Percentiles rank a stretch among this genome's conserved stretches.
These are phyloP conservation scores for Sebastes steindachneri DNA, from an alignment of 2,797 vertebrate species.

Conservation along the genomic window DNA sequence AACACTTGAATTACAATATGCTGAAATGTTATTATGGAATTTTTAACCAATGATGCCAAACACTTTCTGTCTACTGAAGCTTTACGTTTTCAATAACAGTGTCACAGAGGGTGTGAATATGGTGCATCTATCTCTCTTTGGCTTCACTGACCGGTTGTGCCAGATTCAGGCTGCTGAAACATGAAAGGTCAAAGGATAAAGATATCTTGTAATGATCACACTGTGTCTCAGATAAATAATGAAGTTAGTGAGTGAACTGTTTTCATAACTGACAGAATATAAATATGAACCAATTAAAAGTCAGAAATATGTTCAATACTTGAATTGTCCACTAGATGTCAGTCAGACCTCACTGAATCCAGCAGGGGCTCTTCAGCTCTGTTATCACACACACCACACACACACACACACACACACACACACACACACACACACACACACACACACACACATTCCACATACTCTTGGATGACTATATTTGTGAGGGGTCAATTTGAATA, in stretches of 20 bases:
- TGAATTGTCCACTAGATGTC: conserved; percentile 43
- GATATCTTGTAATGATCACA: background rate
- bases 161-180: background rate
- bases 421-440: background rate
- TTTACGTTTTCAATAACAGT: background rate
- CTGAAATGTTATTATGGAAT: too few relatives aligned
- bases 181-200: background rate
- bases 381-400: too few relatives aligned
- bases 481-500: background rate
- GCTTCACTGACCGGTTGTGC: background rate
- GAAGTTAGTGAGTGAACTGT: background rate
- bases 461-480: background rate
- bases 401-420: background rate
- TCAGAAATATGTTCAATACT: background rate
- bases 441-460: background rate
- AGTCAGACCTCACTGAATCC: background rate
- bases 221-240: background rate
- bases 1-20: too few relatives aligned
- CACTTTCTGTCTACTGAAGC: too few relatives aligned
- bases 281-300: background rate
- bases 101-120: background rate
- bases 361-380: too few relatives aligned
- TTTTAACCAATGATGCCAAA: too few relatives aligned
- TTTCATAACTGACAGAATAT: background rate
- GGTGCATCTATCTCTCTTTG: background rate